These are phyloP conservation scores for Silurus asotus DNA, from an alignment of 2,113 vertebrate genomes.

Conservation along the genomic window DNA sequence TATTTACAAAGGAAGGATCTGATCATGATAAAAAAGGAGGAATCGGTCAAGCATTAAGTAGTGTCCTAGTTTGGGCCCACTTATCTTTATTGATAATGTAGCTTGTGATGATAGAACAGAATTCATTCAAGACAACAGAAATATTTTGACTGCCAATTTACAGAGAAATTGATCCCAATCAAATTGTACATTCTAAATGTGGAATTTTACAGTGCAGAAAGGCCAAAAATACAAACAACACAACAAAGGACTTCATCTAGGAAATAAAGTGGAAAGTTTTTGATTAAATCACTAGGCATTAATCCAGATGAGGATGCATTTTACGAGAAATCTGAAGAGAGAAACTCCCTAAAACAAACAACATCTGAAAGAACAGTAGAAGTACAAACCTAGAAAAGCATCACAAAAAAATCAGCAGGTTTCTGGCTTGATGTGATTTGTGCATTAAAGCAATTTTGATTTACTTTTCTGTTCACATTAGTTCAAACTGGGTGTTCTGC, in stretches of 20 bases:
- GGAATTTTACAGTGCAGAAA: neutral
- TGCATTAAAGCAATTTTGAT: neutral
- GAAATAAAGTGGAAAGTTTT: neutral
- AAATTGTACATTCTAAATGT: neutral
- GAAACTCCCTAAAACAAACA: neutral
- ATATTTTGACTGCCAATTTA: neutral
- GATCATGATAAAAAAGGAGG: neutral
- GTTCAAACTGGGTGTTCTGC: neutral
- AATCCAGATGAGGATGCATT: neutral
- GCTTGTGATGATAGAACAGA: neutral
- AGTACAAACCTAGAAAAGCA: neutral
- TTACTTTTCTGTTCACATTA: neutral
- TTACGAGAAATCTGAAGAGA: neutral
- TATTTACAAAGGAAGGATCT: neutral
- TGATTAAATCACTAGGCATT: neutral
- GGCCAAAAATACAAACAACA: neutral
- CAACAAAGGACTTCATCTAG: neutral
- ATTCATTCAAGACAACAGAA: neutral
- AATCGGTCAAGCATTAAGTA: too few species aligned
- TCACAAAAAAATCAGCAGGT: neutral
- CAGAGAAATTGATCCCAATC: neutral
- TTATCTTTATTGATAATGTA: neutral
- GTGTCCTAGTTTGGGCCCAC: neutral
- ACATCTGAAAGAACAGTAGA: neutral
- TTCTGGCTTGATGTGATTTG: neutral